Percentiles rank a stretch among this genome's conserved stretches.
Conservation (phyloP, 2,888 invertebrate species). For the Nowickia ferox region DNA sequence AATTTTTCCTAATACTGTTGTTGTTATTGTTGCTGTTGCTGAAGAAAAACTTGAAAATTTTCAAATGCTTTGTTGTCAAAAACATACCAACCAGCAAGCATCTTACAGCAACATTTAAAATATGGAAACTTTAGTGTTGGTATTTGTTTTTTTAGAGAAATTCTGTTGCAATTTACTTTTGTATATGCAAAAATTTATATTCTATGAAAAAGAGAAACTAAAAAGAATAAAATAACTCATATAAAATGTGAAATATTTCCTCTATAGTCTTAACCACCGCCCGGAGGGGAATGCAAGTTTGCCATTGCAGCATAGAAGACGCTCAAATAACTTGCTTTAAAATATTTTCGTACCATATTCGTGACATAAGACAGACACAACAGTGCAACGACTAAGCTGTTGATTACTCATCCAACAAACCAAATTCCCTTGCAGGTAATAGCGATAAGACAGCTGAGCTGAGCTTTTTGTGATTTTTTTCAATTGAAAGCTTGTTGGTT, state of each 20-base stretch:
- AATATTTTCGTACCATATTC: too few species aligned
- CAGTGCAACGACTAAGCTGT: too few species aligned
- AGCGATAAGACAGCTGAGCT: too few species aligned
- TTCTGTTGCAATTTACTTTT: constrained; percentile 1
- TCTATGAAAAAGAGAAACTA: not conserved
- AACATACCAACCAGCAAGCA: constrained; percentile 56
- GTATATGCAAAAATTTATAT: not conserved
- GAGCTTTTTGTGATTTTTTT: too few species aligned
- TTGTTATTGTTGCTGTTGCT: constrained; percentile 16
- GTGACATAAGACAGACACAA: too few species aligned
- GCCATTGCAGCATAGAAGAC: too few species aligned
- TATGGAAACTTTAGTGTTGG: constrained; percentile 13
- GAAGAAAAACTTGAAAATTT: constrained; percentile 48
- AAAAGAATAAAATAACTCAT: not conserved
- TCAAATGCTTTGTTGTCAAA: constrained; percentile 68
- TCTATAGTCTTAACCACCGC: not conserved
- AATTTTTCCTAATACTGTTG: not conserved
- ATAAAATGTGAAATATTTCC: not conserved
- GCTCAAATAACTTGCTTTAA: too few species aligned
- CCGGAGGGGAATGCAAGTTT: too few species aligned
- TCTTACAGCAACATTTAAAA: constrained; percentile 24
- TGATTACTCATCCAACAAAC: too few species aligned
- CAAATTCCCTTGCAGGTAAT: too few species aligned
- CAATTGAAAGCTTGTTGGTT: too few species aligned
- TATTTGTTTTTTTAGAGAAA: not conserved